These are phyloP conservation scores for Gasteruption jaculator DNA, from an alignment of 2,888 invertebrate genomes.

Conservation along the genomic window DNA sequence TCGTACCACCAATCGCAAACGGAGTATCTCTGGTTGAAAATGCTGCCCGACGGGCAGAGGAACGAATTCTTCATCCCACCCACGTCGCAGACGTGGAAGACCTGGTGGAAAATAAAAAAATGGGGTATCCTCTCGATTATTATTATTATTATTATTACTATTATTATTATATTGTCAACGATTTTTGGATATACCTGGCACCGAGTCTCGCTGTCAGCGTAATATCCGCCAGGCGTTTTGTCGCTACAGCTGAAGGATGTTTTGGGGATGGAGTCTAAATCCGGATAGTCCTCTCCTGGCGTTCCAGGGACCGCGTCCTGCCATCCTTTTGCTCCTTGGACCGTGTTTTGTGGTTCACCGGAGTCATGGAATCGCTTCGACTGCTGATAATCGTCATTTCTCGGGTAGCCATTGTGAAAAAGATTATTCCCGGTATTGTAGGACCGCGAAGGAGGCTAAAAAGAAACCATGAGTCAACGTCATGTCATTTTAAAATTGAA, in stretches of 20 bases:
- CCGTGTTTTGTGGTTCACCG: too few relatives aligned
- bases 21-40: conserved; percentile 56
- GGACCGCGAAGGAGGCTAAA: too few relatives aligned
- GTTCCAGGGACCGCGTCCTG: conserved; percentile 48
- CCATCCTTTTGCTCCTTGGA: too few relatives aligned
- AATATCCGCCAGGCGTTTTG: conserved; percentile 52
- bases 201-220: conserved; percentile 52
- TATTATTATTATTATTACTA: conserved; percentile 6
- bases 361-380: neutral
- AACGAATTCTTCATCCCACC: conserved; percentile 53
- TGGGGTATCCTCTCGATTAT: conserved; percentile 4
- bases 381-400: neutral
- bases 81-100: conserved; percentile 54
- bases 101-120: conserved; percentile 39
- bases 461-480: too few relatives aligned
- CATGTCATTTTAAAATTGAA: too few relatives aligned
- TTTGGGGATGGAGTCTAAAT: conserved; percentile 46
- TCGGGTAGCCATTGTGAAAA: too few relatives aligned
- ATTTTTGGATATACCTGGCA: conserved; percentile 48
- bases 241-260: conserved; percentile 51
- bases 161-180: neutral
- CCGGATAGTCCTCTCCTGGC: conserved; percentile 53
- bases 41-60: conserved; percentile 56
- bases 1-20: conserved; percentile 60
- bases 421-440: too few relatives aligned